These are phyloP conservation scores for Matsumyia berberina DNA, from an alignment of 2,888 invertebrate genomes.

Conservation along the genomic window DNA sequence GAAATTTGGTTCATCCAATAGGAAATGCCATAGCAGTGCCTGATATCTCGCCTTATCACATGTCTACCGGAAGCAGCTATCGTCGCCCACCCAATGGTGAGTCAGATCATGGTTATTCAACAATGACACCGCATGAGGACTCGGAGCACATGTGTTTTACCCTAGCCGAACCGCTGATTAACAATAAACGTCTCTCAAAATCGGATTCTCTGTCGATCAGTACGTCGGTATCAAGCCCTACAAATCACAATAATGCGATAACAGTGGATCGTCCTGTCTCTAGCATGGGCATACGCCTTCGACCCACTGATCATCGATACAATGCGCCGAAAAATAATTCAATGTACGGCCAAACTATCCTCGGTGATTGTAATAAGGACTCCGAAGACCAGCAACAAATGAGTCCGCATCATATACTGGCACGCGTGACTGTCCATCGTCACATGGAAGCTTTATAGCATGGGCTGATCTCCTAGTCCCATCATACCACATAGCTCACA, in stretches of 20 bases:
- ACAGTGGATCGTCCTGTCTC: slow-evolving; percentile 49
- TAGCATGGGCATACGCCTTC: slow-evolving; percentile 80
- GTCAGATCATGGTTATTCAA: slow-evolving; percentile 97
- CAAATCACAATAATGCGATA: slow-evolving; percentile 77
- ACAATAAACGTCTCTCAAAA: slow-evolving; percentile 85
- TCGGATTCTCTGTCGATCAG: slow-evolving; percentile 87
- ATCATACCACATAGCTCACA: not conserved
- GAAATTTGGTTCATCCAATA: slow-evolving; percentile 88
- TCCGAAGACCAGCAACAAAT: slow-evolving; percentile 63
- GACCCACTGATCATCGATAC: slow-evolving; percentile 81
- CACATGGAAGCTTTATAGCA: slow-evolving; percentile 90
- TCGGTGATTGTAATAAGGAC: slow-evolving; percentile 69
- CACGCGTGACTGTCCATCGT: slow-evolving; percentile 95
- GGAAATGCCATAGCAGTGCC: slow-evolving; percentile 87
- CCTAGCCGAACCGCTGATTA: slow-evolving; percentile 87
- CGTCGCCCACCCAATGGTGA: slow-evolving; percentile 88
- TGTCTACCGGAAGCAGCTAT: slow-evolving; percentile 89
- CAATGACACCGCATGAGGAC: slow-evolving; percentile 96
- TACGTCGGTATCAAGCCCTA: slow-evolving; percentile 85
- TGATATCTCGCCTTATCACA: slow-evolving; percentile 93
- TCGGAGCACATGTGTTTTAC: slow-evolving; percentile 93
- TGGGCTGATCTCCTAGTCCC: slow-evolving; percentile 78
- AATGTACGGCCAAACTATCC: slow-evolving; percentile 81
- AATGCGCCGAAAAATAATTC: slow-evolving; percentile 78
- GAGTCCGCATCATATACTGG: slow-evolving; percentile 88